A percentile compares a stretch with the other conserved stretches of the same genome.
Conservation (phyloP, 2,113 vertebrate genomes). For the Cynoglossus semilaevis region DNA sequence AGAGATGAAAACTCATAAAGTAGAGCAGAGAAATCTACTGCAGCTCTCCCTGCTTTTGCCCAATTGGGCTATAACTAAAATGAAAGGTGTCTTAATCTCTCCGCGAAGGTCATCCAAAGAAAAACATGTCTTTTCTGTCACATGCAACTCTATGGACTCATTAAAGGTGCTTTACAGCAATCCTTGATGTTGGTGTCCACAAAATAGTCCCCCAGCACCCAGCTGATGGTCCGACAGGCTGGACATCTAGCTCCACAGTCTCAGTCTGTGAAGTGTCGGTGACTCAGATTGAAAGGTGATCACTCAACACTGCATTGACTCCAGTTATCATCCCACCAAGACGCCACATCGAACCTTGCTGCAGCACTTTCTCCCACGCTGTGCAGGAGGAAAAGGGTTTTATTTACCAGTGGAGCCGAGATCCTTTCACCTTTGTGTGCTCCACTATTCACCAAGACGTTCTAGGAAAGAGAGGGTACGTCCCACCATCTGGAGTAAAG, state of each 20-base stretch:
- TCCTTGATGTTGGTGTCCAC: constrained; percentile 7
- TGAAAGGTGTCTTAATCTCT: constrained; percentile 28
- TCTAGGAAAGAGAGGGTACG: constrained; percentile 48
- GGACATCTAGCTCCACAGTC: constrained; percentile 39
- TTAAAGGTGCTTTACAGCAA: constrained; percentile 28
- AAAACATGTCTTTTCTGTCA: constrained; percentile 33
- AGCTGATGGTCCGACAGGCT: constrained; percentile 40
- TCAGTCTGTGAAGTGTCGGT: constrained; percentile 66
- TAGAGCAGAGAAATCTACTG: constrained; percentile 45
- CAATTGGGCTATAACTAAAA: constrained; percentile 12
- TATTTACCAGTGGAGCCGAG: constrained; percentile 55
- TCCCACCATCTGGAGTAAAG: constrained; percentile 72
- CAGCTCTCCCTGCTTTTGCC: constrained; percentile 12
- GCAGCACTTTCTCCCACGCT: constrained; percentile 67
- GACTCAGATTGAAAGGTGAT: constrained; percentile 78
- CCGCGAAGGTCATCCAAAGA: constrained; percentile 36
- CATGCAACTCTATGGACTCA: constrained; percentile 19
- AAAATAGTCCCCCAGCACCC: constrained; percentile 36
- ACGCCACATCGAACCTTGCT: constrained; percentile 52
- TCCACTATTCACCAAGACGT: constrained; percentile 58
- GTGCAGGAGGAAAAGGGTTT: constrained; percentile 43
- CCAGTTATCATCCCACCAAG: constrained; percentile 58
- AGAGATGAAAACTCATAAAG: constrained; percentile 67
- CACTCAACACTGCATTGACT: constrained; percentile 65
- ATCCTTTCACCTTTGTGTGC: constrained; percentile 57